Conservation (phyloP, 2,113 vertebrate genomes). For the Dendropsophus ebraccatus region DNA sequence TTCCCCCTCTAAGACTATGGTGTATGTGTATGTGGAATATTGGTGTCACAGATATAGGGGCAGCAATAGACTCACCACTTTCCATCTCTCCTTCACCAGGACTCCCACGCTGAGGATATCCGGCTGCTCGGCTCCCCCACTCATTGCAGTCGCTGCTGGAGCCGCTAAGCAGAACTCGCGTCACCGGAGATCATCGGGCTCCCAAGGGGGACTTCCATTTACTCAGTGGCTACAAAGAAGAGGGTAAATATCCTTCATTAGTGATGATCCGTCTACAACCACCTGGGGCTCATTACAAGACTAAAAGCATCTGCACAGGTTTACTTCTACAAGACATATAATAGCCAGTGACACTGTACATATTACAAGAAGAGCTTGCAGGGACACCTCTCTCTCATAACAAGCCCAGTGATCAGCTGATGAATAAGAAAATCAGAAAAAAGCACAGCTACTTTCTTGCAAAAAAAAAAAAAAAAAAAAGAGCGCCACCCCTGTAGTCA, state of each 20-base stretch:
- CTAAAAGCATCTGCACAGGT: neutral
- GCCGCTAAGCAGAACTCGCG: constrained; percentile 68
- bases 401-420: too few relatives aligned
- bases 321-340: too few relatives aligned
- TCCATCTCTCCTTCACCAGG: constrained; percentile 98
- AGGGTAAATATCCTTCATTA: constrained; percentile 35
- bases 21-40: too few relatives aligned
- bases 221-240: constrained; percentile 70
- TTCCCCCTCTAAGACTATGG: too few relatives aligned
- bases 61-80: constrained; percentile 88
- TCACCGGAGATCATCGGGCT: constrained; percentile 72
- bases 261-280: neutral
- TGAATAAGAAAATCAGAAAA: too few relatives aligned
- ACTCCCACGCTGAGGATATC: constrained; percentile 93
- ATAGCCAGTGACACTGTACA: too few relatives aligned
- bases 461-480: too few relatives aligned
- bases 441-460: too few relatives aligned
- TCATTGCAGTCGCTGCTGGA: constrained; percentile 82
- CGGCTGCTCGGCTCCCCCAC: constrained; percentile 89
- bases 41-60: too few relatives aligned
- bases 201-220: constrained; percentile 77
- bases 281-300: neutral
- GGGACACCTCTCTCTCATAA: too few relatives aligned
- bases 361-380: too few relatives aligned
- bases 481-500: too few relatives aligned